Percentiles rank a stretch among this genome's conserved stretches.
Conservation (phyloP, 2,113 vertebrate genomes). For the Nesospiza acunhae region DNA sequence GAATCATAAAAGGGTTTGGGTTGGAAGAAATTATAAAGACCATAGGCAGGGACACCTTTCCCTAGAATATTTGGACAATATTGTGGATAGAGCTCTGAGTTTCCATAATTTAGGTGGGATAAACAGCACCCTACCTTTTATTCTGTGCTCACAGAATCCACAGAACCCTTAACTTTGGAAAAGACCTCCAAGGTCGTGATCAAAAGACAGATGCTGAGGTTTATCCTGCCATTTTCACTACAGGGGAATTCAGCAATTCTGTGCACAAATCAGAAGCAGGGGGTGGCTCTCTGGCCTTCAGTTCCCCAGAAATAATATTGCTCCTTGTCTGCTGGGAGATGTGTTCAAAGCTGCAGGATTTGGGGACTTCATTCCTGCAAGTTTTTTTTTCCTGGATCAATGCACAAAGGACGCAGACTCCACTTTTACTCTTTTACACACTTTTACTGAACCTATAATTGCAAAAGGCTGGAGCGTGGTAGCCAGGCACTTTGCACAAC, state of each 20-base stretch:
- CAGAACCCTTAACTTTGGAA: not conserved
- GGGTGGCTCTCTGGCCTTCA: not conserved
- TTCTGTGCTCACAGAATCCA: not conserved
- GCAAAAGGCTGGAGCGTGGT: not conserved
- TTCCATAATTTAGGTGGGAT: not conserved
- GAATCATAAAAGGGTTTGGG: not conserved
- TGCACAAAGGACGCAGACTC: not conserved
- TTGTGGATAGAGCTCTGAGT: not conserved
- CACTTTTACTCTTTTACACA: not conserved
- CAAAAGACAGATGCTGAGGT: not conserved
- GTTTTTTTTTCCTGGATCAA: not conserved
- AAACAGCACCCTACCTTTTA: not conserved
- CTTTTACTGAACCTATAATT: not conserved
- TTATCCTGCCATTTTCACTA: not conserved
- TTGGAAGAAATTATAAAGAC: not conserved
- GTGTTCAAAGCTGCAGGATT: not conserved
- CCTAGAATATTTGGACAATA: not conserved
- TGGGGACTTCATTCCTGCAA: not conserved
- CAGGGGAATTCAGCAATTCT: not conserved
- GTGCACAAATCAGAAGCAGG: not conserved
- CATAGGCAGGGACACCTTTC: not conserved
- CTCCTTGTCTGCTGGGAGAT: not conserved
- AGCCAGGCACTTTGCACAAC: not conserved
- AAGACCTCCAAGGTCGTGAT: fast-evolving
- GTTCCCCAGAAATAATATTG: not conserved